Percentiles rank a stretch among this genome's conserved stretches.
Conservation (phyloP, 2,113 vertebrate genomes). For the Saguinus midas region DNA sequence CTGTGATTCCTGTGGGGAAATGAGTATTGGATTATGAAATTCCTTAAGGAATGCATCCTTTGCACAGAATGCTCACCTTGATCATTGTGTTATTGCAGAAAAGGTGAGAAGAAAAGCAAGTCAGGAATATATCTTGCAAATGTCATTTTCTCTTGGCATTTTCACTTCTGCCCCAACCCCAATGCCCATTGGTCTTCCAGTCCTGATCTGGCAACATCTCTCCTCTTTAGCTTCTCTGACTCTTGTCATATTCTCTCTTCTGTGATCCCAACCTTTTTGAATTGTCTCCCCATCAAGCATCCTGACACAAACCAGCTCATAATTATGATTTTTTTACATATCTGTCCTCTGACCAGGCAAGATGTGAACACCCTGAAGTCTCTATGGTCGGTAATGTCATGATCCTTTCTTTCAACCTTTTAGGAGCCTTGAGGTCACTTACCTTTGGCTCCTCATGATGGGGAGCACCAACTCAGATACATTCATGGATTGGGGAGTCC, state of each 20-base stretch:
- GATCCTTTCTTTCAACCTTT: not conserved
- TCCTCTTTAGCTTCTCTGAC: not conserved
- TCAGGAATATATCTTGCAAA: not conserved
- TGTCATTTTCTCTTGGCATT: not conserved
- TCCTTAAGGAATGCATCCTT: not conserved
- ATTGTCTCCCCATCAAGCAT: not conserved
- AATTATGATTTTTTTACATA: not conserved
- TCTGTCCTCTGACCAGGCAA: not conserved
- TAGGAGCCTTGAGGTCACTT: not conserved
- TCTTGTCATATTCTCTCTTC: not conserved
- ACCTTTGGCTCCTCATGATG: not conserved
- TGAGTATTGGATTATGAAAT: not conserved
- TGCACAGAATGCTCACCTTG: not conserved
- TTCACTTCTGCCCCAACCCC: not conserved
- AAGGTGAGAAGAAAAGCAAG: not conserved
- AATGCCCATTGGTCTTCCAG: not conserved
- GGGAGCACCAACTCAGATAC: not conserved
- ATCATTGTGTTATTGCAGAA: not conserved
- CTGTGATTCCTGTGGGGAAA: not conserved
- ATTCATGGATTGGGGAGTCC: accelerated
- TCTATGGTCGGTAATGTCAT: not conserved
- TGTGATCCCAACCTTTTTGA: not conserved
- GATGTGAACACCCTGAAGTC: not conserved
- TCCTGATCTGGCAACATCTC: not conserved
- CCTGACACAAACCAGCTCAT: not conserved